Evolutionary conservation across 2,113 vertebrate genomes (phyloP), one percentile per base, ranked within the genome.

Genomic region (Thymallus thymallus): DNA sequence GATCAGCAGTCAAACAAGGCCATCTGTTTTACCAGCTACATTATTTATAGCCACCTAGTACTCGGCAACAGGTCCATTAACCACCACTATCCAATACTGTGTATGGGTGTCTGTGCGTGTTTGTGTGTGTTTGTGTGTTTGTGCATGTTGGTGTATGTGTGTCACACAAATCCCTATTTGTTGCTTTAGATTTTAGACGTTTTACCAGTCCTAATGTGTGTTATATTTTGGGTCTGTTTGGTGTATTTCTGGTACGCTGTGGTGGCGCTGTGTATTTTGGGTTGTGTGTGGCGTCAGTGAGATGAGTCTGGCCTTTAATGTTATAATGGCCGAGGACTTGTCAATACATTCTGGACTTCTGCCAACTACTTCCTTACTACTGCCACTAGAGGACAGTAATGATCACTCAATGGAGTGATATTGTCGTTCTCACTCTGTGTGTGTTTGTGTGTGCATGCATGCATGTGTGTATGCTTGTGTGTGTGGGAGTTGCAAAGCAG

Each of bases 301-400:
- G 61, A 72, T 41, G 30, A 45, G 32, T 35, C 32, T 61, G 56
- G 30, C 6, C 22, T 20, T 56, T 55, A 60, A 63, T 35, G 45
- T 29, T 23, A 20, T 55, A 55, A 20, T 55, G 51, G n/a, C 56
- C 3, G 56, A 7, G 56, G 56, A 22, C 56, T n/a, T n/a, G 23
- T 60, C 56, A 22, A 60, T 51, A 51, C 48, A 51, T 3, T 51
- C 48, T 51, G 48, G 48, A 51, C 48, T 51, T 51, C 20, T 60
- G 56, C n/a, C 13, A 9, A 10, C 29, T 51, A 22, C 30, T 41
- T 16, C 20, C 23, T 45, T 12, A 20, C 6, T 2, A 68, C 3
- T 75, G 18, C 85, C 89, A 84, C 76, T 51, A 82, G 88, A 83
- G 79, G 78, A 80, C 73, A 68, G n/a, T 81, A 82, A 26, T 48